Conservation (phyloP, 2,888 invertebrate genomes). For the Eupelmus urozonus region DNA sequence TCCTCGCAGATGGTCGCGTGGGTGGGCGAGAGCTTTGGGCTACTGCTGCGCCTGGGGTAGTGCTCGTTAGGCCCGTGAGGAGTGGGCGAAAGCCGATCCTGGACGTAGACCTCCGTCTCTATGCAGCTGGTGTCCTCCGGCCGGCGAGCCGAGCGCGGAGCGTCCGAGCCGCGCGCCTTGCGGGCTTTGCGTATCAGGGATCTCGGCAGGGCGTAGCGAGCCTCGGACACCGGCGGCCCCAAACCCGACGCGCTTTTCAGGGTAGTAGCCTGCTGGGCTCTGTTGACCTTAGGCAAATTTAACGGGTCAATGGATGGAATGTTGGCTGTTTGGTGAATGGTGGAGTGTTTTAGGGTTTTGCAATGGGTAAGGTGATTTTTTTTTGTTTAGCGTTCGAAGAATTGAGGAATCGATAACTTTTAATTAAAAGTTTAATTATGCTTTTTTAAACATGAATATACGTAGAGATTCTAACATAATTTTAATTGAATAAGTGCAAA, state of each 20-base stretch:
- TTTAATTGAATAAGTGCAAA: too few relatives aligned
- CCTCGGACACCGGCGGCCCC: conserved; percentile 39
- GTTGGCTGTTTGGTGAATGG: too few relatives aligned
- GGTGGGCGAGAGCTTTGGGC: conserved; percentile 68
- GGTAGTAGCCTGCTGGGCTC: conserved; percentile 7
- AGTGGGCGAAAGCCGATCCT: conserved; percentile 65
- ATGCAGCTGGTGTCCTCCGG: conserved; percentile 64
- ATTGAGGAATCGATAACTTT: too few relatives aligned
- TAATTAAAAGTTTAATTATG: too few relatives aligned
- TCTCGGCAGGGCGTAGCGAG: conserved; percentile 44
- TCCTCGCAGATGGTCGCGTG: conserved; percentile 72
- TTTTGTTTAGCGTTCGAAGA: too few relatives aligned
- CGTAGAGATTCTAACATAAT: too few relatives aligned
- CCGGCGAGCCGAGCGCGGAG: neutral
- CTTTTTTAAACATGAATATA: too few relatives aligned
- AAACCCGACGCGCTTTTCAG: conserved; percentile 25
- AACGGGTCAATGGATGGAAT: conserved; percentile 10
- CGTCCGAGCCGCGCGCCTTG: neutral
- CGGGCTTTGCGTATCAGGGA: conserved; percentile 45
- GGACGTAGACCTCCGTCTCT: conserved; percentile 71
- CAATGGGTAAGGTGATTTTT: too few relatives aligned
- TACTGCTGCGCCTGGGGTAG: conserved; percentile 66
- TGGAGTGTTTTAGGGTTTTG: too few relatives aligned
- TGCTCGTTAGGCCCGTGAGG: conserved; percentile 68
- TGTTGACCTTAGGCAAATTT: conserved; percentile 49